Conservation (phyloP, 2,888 invertebrate species). For the Drosophila dives region DNA sequence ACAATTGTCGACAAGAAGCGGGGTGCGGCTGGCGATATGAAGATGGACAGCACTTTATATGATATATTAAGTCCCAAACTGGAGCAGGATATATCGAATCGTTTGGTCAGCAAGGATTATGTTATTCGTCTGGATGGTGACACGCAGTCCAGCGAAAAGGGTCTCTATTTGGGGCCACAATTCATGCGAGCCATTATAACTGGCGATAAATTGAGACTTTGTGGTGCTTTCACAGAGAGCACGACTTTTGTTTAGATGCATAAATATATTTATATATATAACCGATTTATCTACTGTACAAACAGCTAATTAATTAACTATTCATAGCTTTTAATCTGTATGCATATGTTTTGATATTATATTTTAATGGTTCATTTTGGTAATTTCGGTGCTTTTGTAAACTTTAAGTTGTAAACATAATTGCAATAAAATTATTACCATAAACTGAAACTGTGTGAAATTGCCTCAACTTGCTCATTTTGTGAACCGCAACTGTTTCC, state of each 20-base stretch:
- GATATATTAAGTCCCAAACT: constrained; percentile 64
- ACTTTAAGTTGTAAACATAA: constrained; percentile 30
- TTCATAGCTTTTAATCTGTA: background rate
- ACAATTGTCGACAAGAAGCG: constrained; percentile 59
- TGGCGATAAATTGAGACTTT: constrained; percentile 88
- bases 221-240: constrained; percentile 92
- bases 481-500: constrained; percentile 20
- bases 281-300: background rate
- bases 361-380: background rate
- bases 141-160: constrained; percentile 55
- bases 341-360: background rate
- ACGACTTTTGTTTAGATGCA: constrained; percentile 86
- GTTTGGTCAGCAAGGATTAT: constrained; percentile 85
- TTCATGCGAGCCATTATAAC: constrained; percentile 88
- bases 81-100: constrained; percentile 59
- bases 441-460: background rate
- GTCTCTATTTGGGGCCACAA: constrained; percentile 81
- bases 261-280: background rate
- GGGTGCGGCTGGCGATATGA: constrained; percentile 33
- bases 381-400: constrained; percentile 44
- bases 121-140: constrained; percentile 85
- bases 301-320: background rate
- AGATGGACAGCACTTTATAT: constrained; percentile 25
- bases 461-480: constrained; percentile 9
- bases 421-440: constrained; percentile 23